phyloP scores from a whole-genome alignment of 2,888 invertebrate genomes.

The Chesias legatella region DNA sequence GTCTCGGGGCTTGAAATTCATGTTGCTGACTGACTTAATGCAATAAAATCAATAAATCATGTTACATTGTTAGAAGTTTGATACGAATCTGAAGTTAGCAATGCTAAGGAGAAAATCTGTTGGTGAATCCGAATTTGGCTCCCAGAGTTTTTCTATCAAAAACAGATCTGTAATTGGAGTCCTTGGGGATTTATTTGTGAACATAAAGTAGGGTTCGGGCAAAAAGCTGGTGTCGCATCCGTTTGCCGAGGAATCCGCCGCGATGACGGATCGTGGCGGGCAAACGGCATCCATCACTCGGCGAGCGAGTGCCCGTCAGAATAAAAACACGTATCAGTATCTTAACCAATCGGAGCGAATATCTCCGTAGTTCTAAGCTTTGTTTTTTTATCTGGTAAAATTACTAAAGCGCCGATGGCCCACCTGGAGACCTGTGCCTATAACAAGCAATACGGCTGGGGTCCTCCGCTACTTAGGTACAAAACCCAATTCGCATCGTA shows the following conservation, averaged over 20 bases:
- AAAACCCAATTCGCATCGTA: too few relatives aligned
- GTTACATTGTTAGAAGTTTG: conserved; percentile 1
- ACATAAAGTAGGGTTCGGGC: conserved; percentile 38
- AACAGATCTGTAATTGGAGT: conserved; percentile 9
- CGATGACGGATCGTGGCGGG: conserved; percentile 43
- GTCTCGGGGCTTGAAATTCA: conserved; percentile 4
- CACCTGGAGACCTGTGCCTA: too few relatives aligned
- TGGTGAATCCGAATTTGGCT: conserved; percentile 7
- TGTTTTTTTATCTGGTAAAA: too few relatives aligned
- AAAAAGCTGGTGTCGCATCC: conserved; percentile 40
- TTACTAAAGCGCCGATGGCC: too few relatives aligned
- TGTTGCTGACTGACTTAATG: conserved; percentile 4
- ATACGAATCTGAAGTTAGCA: conserved; percentile 1
- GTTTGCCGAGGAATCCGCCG: conserved; percentile 34
- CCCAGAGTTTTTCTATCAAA: conserved; percentile 9
- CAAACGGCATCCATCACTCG: conserved; percentile 43
- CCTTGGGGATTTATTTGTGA: conserved; percentile 34
- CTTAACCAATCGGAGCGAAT: too few relatives aligned
- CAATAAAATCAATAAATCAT: conserved; percentile 7
- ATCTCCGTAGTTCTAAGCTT: too few relatives aligned
- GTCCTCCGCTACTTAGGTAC: too few relatives aligned
- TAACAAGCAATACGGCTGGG: too few relatives aligned
- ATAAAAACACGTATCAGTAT: background rate
- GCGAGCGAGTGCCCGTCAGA: conserved; percentile 19
- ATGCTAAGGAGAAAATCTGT: conserved; percentile 3